phyloP scores from a whole-genome alignment of 2,797 vertebrate genomes.

The Anolis apletophallus region DNA sequence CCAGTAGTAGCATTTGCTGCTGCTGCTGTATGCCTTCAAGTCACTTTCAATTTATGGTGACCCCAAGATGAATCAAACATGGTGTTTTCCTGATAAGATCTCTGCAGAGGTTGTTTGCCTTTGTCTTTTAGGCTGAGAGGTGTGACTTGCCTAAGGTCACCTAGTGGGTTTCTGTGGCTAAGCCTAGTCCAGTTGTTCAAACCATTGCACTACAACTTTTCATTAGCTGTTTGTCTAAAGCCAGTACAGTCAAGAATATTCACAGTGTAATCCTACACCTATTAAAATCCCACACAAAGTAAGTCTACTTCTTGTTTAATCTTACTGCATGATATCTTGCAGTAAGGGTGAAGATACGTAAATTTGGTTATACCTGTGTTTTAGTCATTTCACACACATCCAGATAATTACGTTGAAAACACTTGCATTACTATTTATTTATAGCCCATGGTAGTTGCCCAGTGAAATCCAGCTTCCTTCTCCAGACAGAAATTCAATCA shows the following conservation, averaged over 20 bases:
- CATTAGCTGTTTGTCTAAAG: not conserved
- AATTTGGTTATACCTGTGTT: not conserved
- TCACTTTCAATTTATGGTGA: too few species aligned
- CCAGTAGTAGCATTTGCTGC: too few species aligned
- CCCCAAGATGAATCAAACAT: too few species aligned
- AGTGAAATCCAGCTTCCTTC: constrained; percentile 49
- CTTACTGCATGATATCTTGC: not conserved
- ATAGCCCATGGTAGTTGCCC: constrained; percentile 34
- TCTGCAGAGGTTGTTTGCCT: too few species aligned
- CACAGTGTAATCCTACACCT: not conserved
- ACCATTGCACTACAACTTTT: not conserved
- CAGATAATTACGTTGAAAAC: constrained; percentile 35
- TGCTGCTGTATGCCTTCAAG: too few species aligned
- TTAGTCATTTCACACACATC: constrained; percentile 33
- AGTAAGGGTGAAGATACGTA: not conserved
- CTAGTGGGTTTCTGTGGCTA: too few species aligned
- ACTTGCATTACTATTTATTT: constrained; percentile 47
- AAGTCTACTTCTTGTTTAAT: not conserved
- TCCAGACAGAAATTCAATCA: constrained; percentile 40
- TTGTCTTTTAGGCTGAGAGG: too few species aligned
- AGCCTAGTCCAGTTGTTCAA: too few species aligned
- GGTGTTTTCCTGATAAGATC: too few species aligned
- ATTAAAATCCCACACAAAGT: too few species aligned
- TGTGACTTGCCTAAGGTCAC: too few species aligned
- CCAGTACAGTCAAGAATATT: not conserved